Evolutionary conservation across 1,140 invertebrate species (phyloP).

Genomic region (Sycophaga agraensis): DNA sequence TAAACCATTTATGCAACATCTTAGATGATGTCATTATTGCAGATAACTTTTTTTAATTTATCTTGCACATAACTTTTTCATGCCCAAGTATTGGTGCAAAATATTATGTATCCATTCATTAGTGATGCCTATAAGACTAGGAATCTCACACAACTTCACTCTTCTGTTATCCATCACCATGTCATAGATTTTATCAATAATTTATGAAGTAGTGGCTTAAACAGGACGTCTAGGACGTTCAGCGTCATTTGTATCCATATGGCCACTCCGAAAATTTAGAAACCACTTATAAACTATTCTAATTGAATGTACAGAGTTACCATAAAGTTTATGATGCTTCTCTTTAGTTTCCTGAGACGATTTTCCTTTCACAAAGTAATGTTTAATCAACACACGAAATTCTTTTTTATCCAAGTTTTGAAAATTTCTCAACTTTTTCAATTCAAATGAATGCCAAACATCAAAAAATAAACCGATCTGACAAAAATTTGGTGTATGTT

Average conservation of each 20-base stretch:
- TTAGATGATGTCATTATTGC: not conserved
- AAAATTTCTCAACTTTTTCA: no score
- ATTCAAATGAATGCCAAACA: no score
- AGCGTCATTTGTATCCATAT: not conserved
- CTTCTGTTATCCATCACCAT: not conserved
- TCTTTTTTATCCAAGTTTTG: no score
- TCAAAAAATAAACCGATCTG: no score
- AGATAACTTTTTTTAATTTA: not conserved
- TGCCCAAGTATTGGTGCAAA: not conserved
- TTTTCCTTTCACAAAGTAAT: not conserved
- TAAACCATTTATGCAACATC: not conserved
- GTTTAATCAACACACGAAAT: not conserved
- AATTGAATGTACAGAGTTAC: not conserved
- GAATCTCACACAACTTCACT: not conserved
- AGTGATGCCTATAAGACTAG: not conserved
- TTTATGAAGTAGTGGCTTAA: no score
- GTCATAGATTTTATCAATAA: not conserved
- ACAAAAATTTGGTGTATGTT: no score
- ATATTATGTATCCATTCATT: not conserved
- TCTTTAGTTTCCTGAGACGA: not conserved
- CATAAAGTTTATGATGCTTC: not conserved
- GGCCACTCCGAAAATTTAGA: not conserved
- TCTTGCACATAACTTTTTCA: not conserved
- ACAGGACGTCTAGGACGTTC: not conserved
- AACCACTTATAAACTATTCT: conserved; percentile 1